Evolutionary conservation across 2,113 vertebrate genomes (phyloP).

Genomic region (Rhizomys pruinosus): DNA sequence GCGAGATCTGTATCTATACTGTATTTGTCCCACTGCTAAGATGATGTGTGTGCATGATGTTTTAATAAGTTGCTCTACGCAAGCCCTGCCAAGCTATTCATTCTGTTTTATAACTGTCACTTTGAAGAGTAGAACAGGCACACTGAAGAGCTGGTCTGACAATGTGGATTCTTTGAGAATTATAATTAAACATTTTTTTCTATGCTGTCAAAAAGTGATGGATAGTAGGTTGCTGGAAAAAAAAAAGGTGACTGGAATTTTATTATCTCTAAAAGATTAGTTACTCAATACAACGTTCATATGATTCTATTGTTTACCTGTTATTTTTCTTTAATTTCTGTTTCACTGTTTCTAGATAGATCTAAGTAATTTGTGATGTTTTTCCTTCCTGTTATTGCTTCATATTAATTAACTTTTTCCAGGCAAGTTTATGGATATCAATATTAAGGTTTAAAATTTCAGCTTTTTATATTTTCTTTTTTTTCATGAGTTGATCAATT

Average conservation of each 20-base stretch:
- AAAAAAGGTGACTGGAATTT: neutral
- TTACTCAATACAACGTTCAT: neutral
- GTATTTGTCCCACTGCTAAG: neutral
- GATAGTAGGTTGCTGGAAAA: neutral
- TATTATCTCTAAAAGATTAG: neutral
- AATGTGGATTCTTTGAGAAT: slow-evolving; percentile 28
- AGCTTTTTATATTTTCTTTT: neutral
- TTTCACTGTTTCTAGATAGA: slow-evolving; percentile 48
- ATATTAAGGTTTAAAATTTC: too few species aligned
- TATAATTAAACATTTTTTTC: slow-evolving; percentile 38
- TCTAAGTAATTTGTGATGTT: neutral
- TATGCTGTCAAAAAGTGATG: neutral
- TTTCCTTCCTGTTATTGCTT: neutral
- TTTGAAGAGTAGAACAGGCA: slow-evolving; percentile 21
- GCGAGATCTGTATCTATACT: neutral
- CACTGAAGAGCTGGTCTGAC: slow-evolving; percentile 37
- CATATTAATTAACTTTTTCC: neutral
- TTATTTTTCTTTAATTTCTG: slow-evolving; percentile 43
- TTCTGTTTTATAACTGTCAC: neutral
- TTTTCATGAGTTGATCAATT: too few species aligned
- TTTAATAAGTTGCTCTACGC: slow-evolving; percentile 21
- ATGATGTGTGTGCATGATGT: neutral
- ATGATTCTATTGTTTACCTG: neutral
- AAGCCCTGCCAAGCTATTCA: neutral
- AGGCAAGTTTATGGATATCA: neutral